Evolutionary conservation across 1,140 invertebrate genomes (phyloP).

Genomic region (Ephestia elutella): DNA sequence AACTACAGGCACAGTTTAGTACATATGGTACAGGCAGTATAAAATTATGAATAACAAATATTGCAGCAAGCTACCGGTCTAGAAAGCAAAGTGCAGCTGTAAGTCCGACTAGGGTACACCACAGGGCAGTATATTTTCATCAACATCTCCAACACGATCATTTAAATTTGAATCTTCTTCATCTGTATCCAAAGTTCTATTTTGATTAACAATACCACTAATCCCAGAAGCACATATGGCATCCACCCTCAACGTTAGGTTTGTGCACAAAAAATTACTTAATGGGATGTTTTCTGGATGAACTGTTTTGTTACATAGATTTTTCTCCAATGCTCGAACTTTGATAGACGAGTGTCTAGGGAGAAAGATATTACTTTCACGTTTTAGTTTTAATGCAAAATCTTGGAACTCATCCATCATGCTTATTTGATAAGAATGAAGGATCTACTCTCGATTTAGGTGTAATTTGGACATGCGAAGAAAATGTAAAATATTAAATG

Average conservation of each 20-base stretch:
- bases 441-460: neutral
- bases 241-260: slow-evolving; percentile 62
- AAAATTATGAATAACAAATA: too few relatives aligned
- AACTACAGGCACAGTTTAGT: too few relatives aligned
- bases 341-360: slow-evolving; percentile 4
- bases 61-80: neutral
- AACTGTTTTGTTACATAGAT: slow-evolving; percentile 27
- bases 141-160: neutral
- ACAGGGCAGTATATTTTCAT: slow-evolving; percentile 2
- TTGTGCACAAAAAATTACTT: slow-evolving; percentile 67
- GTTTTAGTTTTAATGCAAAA: slow-evolving; percentile 1
- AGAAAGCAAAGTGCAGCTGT: neutral
- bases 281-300: slow-evolving; percentile 70
- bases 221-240: slow-evolving; percentile 62
- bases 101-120: slow-evolving; percentile 1
- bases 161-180: slow-evolving; percentile 1
- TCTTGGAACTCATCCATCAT: neutral
- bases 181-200: neutral
- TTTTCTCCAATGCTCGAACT: slow-evolving; percentile 13
- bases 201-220: slow-evolving; percentile 2
- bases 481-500: too few relatives aligned
- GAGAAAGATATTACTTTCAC: neutral
- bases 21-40: too few relatives aligned
- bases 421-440: neutral
- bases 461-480: too few relatives aligned